Evolutionary conservation across 2,888 invertebrate genomes (phyloP), one percentile per base, ranked within the genome.

Genomic region (Andrena haemorrhoa): DNA sequence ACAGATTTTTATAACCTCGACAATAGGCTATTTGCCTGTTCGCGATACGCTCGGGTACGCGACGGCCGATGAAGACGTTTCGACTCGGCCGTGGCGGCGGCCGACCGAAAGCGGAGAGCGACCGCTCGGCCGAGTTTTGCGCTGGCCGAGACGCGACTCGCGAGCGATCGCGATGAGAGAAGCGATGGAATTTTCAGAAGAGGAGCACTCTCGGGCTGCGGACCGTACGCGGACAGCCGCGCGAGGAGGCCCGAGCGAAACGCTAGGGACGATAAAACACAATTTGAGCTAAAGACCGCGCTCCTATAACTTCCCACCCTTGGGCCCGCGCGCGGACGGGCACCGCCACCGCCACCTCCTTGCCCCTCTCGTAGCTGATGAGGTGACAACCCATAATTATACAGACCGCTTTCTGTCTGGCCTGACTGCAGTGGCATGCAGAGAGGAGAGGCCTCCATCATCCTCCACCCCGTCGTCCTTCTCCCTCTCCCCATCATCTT

Each of bases 361-460:
- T 66, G 68, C 83, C 85, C 87, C 86, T 84, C 90, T 87, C 88
- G 85, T 83, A 87, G 91, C 93, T 94, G 94, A 94, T 93, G 94
- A 94, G 93, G 94, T 93, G 94, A 94, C 94, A 94, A 94, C 94
- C 94, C 92, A 93, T 92, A 94, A 94, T 94, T 94, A 94, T 93
- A 93, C 91, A 92, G 92, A 92, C 92, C 92, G 91, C 93, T 93
- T 93, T 93, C 93, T 92, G 93, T 93, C 93, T 93, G 93, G 90
- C 82, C 91, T 92, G 91, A 91, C 92, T 91, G 93, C 92, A 93
- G 92, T 93, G 93, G 93, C 93, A 93, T 93, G 93, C 91, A 88
- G 90, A 90, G 89, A 89, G 86, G 86, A 90, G 88, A 90, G 89
- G 90, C 92, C 89, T 91, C 91, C 90, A 91, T 90, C 92, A 92